These are phyloP conservation scores for Eptesicus fuscus DNA, from an alignment of 2,113 vertebrate species.

Conservation along the genomic window DNA sequence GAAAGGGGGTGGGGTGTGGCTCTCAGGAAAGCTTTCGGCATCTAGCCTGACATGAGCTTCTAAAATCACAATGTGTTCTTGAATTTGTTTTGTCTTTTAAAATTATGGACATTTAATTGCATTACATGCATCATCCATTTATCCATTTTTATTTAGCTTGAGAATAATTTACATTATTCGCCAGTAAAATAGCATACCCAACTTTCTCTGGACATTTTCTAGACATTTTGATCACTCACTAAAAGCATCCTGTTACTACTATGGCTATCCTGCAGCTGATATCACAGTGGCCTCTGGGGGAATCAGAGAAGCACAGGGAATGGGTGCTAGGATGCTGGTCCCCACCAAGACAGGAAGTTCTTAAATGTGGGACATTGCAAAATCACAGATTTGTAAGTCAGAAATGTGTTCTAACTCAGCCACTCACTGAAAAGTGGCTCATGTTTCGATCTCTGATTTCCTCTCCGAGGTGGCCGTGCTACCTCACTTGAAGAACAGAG, in stretches of 20 bases:
- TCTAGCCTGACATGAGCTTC: not conserved
- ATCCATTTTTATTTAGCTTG: not conserved
- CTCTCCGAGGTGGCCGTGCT: not conserved
- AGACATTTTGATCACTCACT: not conserved
- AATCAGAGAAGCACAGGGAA: not conserved
- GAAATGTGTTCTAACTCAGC: not conserved
- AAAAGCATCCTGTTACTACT: not conserved
- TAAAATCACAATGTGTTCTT: not conserved
- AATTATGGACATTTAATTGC: not conserved
- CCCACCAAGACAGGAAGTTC: not conserved
- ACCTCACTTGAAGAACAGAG: not conserved
- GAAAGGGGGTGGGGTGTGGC: not conserved
- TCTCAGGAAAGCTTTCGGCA: not conserved
- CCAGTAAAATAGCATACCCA: not conserved
- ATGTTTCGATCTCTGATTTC: not conserved
- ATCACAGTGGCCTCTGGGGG: rapidly evolving
- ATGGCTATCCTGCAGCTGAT: too few species aligned
- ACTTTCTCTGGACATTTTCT: not conserved
- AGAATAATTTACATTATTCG: not conserved
- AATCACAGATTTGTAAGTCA: not conserved
- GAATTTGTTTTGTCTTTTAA: not conserved
- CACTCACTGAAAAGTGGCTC: not conserved
- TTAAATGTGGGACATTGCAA: not conserved
- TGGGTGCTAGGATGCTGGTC: rapidly evolving
- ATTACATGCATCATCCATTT: not conserved